These are phyloP conservation scores for Lophura swinhoii DNA, from an alignment of 2,797 vertebrate species.

Conservation along the genomic window DNA sequence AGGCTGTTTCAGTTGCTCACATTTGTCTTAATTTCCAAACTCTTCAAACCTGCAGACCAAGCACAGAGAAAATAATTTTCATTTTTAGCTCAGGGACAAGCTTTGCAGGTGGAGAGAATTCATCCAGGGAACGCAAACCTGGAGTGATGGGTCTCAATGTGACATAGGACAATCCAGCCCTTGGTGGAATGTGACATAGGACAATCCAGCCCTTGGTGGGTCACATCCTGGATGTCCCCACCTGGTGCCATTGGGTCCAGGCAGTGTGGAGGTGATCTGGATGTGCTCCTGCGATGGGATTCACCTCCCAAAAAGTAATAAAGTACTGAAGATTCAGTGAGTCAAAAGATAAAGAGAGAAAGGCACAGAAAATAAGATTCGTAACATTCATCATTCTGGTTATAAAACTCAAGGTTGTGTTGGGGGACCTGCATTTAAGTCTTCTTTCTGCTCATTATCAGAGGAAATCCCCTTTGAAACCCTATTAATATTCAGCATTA, in stretches of 20 bases:
- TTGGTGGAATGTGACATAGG: rapidly evolving
- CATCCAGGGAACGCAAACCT: neutral
- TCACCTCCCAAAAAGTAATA: neutral
- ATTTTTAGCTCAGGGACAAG: neutral
- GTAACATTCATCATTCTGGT: neutral
- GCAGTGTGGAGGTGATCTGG: rapidly evolving
- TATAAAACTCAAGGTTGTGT: neutral
- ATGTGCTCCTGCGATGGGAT: neutral
- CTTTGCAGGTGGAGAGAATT: neutral
- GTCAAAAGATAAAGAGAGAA: neutral
- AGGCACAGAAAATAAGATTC: neutral
- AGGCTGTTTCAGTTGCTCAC: neutral
- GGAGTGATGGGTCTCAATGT: rapidly evolving
- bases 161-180: neutral
- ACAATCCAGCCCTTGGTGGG: neutral
- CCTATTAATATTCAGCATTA: neutral
- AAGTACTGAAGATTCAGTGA: rapidly evolving
- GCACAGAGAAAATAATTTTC: neutral
- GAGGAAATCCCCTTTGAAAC: neutral
- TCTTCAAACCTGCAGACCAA: neutral
- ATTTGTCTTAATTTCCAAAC: neutral
- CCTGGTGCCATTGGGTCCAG: neutral
- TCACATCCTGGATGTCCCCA: neutral
- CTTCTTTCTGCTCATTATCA: neutral
- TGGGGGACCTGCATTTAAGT: neutral